Conservation (phyloP, 2,888 invertebrate genomes). For the Pyrocoelia pectoralis region DNA sequence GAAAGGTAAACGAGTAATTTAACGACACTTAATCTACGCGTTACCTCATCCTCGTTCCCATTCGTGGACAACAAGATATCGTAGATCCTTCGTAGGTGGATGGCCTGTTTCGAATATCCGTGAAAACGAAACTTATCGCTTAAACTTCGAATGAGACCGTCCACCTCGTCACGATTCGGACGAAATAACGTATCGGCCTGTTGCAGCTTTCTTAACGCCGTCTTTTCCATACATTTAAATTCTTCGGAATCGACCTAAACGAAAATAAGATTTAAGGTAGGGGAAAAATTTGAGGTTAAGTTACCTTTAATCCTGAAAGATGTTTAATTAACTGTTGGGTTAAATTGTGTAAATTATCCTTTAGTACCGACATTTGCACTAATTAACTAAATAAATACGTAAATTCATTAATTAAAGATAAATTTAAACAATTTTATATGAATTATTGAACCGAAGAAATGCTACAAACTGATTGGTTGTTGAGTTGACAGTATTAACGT, state of each 20-base stretch:
- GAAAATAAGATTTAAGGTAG: no score
- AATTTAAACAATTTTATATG: no score
- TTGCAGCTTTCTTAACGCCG: slow-evolving; percentile 44
- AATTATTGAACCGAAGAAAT: no score
- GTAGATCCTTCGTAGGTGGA: slow-evolving; percentile 47
- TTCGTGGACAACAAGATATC: slow-evolving; percentile 46
- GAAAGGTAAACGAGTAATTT: slow-evolving; percentile 54
- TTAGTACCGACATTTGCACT: neutral
- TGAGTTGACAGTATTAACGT: no score
- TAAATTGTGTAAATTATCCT: neutral
- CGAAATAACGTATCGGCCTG: slow-evolving; percentile 53
- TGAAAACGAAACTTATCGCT: slow-evolving; percentile 55
- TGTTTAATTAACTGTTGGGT: neutral
- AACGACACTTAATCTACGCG: slow-evolving; percentile 48
- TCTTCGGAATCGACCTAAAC: slow-evolving; percentile 19
- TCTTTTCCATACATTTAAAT: slow-evolving; percentile 46
- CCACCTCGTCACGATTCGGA: slow-evolving; percentile 51
- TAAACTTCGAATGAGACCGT: slow-evolving; percentile 49
- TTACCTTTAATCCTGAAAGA: slow-evolving; percentile 44
- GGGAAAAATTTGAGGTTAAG: slow-evolving; percentile 37
- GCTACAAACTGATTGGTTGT: no score
- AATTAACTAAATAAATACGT: no score
- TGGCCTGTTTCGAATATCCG: slow-evolving; percentile 52
- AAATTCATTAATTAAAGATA: no score
- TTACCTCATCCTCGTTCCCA: slow-evolving; percentile 44